Evolutionary conservation across 1,140 invertebrate species (phyloP).

Genomic region (Drosophila nasuta): DNA sequence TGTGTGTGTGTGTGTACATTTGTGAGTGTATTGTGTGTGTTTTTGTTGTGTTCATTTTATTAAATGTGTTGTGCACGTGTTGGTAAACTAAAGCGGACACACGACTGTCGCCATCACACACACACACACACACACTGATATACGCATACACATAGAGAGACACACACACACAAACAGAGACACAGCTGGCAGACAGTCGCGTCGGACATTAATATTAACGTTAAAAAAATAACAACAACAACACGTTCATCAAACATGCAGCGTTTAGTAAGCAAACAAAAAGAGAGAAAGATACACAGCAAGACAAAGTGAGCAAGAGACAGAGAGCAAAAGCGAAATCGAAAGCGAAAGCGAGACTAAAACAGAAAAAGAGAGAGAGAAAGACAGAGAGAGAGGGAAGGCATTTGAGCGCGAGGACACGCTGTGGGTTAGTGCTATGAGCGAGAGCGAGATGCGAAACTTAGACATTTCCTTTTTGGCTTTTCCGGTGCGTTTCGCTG

Average conservation of each 20-base stretch:
- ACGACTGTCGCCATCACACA: slow-evolving; percentile 16
- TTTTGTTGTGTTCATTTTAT: slow-evolving; percentile 62
- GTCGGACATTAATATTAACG: slow-evolving; percentile 80
- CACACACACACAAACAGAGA: slow-evolving; percentile 30
- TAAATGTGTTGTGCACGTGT: slow-evolving; percentile 80
- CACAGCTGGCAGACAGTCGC: slow-evolving; percentile 70
- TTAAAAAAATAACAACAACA: slow-evolving; percentile 61
- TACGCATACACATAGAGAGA: slow-evolving; percentile 30
- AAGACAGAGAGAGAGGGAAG: slow-evolving; percentile 1
- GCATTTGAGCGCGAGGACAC: background rate
- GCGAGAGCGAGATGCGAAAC: slow-evolving; percentile 42
- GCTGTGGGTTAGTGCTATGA: slow-evolving; percentile 9
- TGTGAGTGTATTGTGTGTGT: slow-evolving; percentile 12
- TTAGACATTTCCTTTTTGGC: slow-evolving; percentile 55
- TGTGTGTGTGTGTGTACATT: background rate
- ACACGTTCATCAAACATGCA: slow-evolving; percentile 73
- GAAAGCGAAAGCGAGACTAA: slow-evolving; percentile 3
- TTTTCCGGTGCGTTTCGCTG: slow-evolving; percentile 74
- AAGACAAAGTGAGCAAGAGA: background rate
- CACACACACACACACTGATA: slow-evolving; percentile 12
- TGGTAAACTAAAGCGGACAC: slow-evolving; percentile 65
- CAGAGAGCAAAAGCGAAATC: slow-evolving; percentile 3
- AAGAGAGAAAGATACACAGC: slow-evolving; percentile 20
- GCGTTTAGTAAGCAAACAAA: slow-evolving; percentile 61
- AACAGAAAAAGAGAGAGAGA: slow-evolving; percentile 13